Evolutionary conservation across 1,140 invertebrate species (phyloP).

Genomic region (Lucilia cuprina): DNA sequence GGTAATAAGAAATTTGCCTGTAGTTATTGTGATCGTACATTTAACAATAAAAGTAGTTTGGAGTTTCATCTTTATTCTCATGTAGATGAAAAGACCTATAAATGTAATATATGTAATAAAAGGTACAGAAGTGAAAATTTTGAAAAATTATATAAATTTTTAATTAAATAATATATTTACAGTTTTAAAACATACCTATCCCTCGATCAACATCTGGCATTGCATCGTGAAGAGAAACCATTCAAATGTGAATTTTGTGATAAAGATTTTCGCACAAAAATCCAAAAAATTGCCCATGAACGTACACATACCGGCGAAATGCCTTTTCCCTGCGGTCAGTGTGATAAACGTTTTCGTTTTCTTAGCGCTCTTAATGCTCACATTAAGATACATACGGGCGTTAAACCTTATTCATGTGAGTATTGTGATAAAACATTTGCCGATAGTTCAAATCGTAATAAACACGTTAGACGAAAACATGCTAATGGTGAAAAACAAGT

Average conservation of each 20-base stretch:
- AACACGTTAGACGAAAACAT: constrained; percentile 35
- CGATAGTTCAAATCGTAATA: constrained; percentile 35
- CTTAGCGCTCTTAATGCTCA: constrained; percentile 34
- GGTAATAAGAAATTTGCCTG: constrained; percentile 26
- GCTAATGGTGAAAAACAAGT: background rate
- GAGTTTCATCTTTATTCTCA: constrained; percentile 23
- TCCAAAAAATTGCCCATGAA: constrained; percentile 24
- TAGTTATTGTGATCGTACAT: constrained; percentile 13
- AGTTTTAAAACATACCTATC: constrained; percentile 37
- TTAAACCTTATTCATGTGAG: constrained; percentile 13
- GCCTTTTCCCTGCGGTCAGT: constrained; percentile 33
- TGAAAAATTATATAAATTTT: too few relatives aligned
- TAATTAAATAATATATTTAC: too few relatives aligned
- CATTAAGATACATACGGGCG: constrained; percentile 29
- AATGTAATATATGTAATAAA: constrained; percentile 37
- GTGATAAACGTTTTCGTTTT: constrained; percentile 36
- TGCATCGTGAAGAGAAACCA: constrained; percentile 31
- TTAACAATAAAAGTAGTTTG: constrained; percentile 22
- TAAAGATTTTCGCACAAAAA: constrained; percentile 37
- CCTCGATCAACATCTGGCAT: constrained; percentile 28
- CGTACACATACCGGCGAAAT: constrained; percentile 39
- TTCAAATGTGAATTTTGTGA: constrained; percentile 36
- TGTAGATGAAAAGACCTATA: background rate
- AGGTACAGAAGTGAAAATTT: too few relatives aligned
- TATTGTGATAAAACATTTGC: constrained; percentile 32